phyloP scores from a whole-genome alignment of 2,113 vertebrate genomes.

The Anolis sagrei region DNA sequence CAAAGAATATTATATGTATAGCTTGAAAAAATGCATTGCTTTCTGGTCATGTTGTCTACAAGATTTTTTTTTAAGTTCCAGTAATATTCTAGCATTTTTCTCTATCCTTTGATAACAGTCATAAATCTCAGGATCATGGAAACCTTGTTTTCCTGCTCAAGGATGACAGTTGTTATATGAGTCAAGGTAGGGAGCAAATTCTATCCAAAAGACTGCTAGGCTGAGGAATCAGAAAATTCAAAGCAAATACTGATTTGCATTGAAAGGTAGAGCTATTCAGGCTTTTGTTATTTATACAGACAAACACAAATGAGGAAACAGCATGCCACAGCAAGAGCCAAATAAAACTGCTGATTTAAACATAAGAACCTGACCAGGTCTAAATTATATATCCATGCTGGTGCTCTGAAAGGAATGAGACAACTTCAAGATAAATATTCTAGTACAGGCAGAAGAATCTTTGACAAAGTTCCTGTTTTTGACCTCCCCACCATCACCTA shows the following conservation, averaged over 20 bases:
- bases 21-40: constrained; percentile 2
- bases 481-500: not conserved
- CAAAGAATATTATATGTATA: not conserved
- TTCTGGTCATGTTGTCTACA: constrained; percentile 16
- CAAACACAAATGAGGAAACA: not conserved
- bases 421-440: not conserved
- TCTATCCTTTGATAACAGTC: not conserved
- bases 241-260: constrained; percentile 3
- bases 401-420: not conserved
- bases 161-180: not conserved
- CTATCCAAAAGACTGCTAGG: not conserved
- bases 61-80: not conserved
- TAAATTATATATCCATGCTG: constrained; percentile 19
- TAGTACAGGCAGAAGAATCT: not conserved
- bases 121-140: not conserved
- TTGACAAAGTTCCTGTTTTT: not conserved
- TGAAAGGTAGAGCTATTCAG: not conserved
- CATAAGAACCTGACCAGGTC: not conserved
- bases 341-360: constrained; percentile 32
- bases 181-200: not conserved
- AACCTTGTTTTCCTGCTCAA: not conserved
- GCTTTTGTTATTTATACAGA: constrained; percentile 25
- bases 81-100: constrained; percentile 12
- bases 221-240: not conserved
- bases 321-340: constrained; percentile 21